Evolutionary conservation across 2,888 invertebrate species (phyloP), one percentile per base, ranked within the genome.

Genomic region (Trissolcus japonicus): DNA sequence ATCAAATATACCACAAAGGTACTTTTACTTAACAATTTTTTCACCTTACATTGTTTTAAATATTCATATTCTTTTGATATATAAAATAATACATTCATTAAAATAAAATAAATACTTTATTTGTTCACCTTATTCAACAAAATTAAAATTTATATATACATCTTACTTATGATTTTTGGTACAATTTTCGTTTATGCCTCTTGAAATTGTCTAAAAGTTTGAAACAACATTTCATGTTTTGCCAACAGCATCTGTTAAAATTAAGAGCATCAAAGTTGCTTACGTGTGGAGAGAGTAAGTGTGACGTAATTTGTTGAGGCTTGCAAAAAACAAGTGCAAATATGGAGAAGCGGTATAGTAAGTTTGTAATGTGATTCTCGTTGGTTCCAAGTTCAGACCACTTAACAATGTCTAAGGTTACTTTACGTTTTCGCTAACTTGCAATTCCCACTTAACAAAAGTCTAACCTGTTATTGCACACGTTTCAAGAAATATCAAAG

Each of bases 291-390:
- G 35, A 35, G 35, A 35, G 35, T 56, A 50, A 48, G n/a, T 68
- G 59, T 75, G 63, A 68, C 63, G 55, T 75, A 75, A 75, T 68
- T 68, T 63, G 62, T 63, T 75, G 75, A 53, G 75, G 75, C 43
- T 68, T 63, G 41, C 11, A 61, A 55, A 14, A 67, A 75, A 74
- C 46, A 68, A 59, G 59, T 56, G 48, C 21, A 67, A 74, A 57
- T 74, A 63, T 75, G 68, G 16, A 63, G 63, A 56, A 67, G 63
- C 59, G 35, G 35, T 35, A 11, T 41, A 63, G 68, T 63, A 75
- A 75, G 63, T 75, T 75, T 13, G 48, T 68, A 75, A 75, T 67
- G 63, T 21, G 68, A 75, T 75, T 75, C 68, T 54, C 48, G 63
- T 59, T 63, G 55, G 63, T 68, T 68, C 54, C 54, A 68, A 75